Evolutionary conservation across 2,888 invertebrate species (phyloP).

Genomic region (Polydrusus pterygomalis): DNA sequence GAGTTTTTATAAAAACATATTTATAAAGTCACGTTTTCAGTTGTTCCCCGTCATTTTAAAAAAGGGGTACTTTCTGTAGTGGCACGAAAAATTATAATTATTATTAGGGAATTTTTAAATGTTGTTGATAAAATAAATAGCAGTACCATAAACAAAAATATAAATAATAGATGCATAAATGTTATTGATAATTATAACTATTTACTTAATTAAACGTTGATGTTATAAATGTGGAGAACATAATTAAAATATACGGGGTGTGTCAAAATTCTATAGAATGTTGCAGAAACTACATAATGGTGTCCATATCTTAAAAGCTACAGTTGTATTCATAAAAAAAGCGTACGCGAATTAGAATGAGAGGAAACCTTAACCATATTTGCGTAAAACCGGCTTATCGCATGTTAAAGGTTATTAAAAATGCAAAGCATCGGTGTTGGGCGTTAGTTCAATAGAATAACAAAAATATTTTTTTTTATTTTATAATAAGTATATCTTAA

Average conservation of each 20-base stretch:
- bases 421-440: too few species aligned
- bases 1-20: conserved; percentile 11
- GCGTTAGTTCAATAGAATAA: too few species aligned
- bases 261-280: too few species aligned
- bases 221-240: conserved; percentile 16
- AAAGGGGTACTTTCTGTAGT: conserved; percentile 14
- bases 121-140: conserved; percentile 24
- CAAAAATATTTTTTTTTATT: too few species aligned
- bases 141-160: conserved; percentile 1
- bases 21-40: conserved; percentile 13
- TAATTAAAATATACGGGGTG: conserved; percentile 6
- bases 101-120: conserved; percentile 15
- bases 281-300: too few species aligned
- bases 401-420: too few species aligned
- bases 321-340: too few species aligned
- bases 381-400: too few species aligned
- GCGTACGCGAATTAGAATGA: too few species aligned
- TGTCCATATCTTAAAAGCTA: too few species aligned
- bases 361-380: too few species aligned
- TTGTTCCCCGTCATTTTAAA: conserved; percentile 14
- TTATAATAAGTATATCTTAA: too few species aligned
- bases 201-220: conserved; percentile 1
- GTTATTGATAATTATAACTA: conserved; percentile 14
- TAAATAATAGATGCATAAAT: conserved; percentile 23
- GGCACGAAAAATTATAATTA: not conserved